These are phyloP conservation scores for Tachycineta bicolor DNA, from an alignment of 2,113 vertebrate species.

Conservation along the genomic window DNA sequence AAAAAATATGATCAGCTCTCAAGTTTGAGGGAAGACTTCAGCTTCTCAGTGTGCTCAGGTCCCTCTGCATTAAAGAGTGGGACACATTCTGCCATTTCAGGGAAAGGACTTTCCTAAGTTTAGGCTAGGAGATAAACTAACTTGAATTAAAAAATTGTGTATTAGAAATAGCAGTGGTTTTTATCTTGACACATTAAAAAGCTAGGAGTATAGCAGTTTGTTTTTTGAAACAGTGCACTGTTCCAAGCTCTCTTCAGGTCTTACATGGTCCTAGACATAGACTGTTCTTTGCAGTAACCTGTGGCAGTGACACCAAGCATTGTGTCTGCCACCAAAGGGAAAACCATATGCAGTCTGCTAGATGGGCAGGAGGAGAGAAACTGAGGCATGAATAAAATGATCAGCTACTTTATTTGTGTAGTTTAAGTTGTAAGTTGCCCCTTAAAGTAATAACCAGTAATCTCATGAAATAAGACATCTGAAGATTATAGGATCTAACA, in stretches of 20 bases:
- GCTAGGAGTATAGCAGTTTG: neutral
- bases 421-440: neutral
- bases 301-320: neutral
- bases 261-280: neutral
- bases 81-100: neutral
- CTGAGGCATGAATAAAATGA: neutral
- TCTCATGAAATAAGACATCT: neutral
- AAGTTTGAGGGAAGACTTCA: neutral
- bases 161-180: neutral
- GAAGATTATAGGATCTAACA: neutral
- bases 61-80: neutral
- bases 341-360: neutral
- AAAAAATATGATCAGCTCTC: neutral
- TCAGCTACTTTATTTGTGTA: neutral
- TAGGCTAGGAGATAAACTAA: neutral
- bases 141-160: neutral
- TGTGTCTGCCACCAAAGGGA: neutral
- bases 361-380: neutral
- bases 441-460: neutral
- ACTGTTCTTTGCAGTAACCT: neutral
- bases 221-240: neutral
- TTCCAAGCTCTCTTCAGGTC: neutral
- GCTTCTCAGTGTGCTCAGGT: rapidly evolving
- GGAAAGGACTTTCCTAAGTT: neutral
- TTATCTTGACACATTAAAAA: neutral